phyloP scores from a whole-genome alignment of 2,113 vertebrate species.

The Bombycilla garrulus region DNA sequence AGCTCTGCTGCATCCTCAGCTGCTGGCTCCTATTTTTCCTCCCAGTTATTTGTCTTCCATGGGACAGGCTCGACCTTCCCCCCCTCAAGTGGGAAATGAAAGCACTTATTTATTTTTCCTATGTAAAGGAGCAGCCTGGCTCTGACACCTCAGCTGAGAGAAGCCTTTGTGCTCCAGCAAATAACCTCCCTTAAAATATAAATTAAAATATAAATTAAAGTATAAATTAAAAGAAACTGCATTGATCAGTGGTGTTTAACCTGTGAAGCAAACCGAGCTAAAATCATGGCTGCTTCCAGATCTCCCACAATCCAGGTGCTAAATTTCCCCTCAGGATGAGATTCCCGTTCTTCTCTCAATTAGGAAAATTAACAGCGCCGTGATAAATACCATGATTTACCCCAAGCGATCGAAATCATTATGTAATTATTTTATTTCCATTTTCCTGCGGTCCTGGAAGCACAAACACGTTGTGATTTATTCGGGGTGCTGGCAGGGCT shows the following conservation, averaged over 20 bases:
- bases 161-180: neutral
- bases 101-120: neutral
- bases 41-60: neutral
- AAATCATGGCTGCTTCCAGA: neutral
- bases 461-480: constrained; percentile 71
- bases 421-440: neutral
- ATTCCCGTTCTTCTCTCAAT: constrained; percentile 63
- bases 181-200: neutral
- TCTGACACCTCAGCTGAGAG: neutral
- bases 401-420: constrained; percentile 72
- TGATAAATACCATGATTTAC: constrained; percentile 78
- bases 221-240: neutral
- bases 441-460: constrained; percentile 33
- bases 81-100: neutral
- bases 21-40: neutral
- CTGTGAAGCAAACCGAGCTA: neutral
- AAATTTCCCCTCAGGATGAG: constrained; percentile 8
- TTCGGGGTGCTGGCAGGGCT: constrained; percentile 66
- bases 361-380: constrained; percentile 72
- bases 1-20: neutral
- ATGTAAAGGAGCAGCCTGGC: neutral
- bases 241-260: neutral
- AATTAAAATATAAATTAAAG: neutral
- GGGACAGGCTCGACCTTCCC: neutral
- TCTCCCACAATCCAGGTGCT: neutral